Evolutionary conservation across 2,113 vertebrate genomes (phyloP), one percentile per base, ranked within the genome.

Genomic region (Tachysurus vachellii): DNA sequence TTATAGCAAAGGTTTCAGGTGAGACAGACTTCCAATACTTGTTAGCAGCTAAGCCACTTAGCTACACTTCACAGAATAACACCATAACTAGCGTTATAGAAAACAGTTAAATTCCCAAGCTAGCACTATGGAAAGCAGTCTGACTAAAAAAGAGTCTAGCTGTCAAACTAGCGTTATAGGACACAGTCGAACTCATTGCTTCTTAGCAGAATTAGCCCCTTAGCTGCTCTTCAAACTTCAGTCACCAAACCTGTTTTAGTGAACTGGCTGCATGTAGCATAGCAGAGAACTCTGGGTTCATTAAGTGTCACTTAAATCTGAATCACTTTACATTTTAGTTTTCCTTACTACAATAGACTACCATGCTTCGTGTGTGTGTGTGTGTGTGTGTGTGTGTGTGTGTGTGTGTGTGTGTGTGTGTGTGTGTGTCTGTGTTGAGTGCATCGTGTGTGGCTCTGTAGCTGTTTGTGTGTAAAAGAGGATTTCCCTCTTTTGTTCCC

Each of bases 401-500:
- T 91, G 91, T 90, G 50, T 19, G 36, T 21, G 44, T 62, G 53
- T 14, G 80, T 62, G 59, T 85, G 77, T 73, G n/a, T 88, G 66
- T 84, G 75, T 88, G 87, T 82, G 80, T 85, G 10, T 80, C n/a
- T 54, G 16, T 68, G 50, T 19, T 21, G 44, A 73, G 53, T 14
- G 54, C 50, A 54, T 26, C 26, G 76, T 85, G 82, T 88, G 68
- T 61, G 61, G 75, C 62, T 81, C 36, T 77, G 36, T 66, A 89
- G 89, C 91, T 89, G 91, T 91, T 92, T 93, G 93, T 93, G 92
- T 91, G 91, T 90, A 92, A 89, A 86, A 90, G 87, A 95, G 95
- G 95, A 95, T 95, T 94, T 95, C 94, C 94, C 91, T 93, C 84
- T 91, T 95, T 95, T 95, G 95, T 95, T 93, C 93, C 89, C 92